Conservation (phyloP, 1,140 invertebrate genomes). For the Calosoma granatense region DNA sequence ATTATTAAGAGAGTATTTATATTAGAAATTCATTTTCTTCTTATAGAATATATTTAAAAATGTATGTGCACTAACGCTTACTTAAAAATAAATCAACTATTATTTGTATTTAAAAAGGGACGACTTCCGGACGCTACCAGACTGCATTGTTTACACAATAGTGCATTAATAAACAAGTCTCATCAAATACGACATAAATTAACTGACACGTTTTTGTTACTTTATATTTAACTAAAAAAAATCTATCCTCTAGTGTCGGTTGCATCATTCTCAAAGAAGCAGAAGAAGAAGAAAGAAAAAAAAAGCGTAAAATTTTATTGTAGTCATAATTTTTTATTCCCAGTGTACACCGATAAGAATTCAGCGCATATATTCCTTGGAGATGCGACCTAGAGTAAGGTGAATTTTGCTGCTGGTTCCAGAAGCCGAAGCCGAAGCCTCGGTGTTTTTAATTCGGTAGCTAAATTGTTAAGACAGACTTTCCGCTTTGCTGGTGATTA, state of each 20-base stretch:
- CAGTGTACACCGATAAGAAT: background rate
- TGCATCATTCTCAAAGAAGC: background rate
- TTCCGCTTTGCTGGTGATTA: constrained; percentile 22
- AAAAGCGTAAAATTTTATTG: constrained; percentile 5
- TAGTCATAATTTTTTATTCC: constrained; percentile 1
- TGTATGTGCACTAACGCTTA: too few relatives aligned
- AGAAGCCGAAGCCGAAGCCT: background rate
- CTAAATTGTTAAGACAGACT: constrained; percentile 23
- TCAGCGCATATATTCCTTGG: background rate
- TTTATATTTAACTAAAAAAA: background rate
- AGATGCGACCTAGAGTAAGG: background rate
- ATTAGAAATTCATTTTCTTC: too few relatives aligned
- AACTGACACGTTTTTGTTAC: background rate
- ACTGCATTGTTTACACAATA: constrained; percentile 4
- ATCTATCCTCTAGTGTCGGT: background rate
- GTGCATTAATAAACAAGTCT: background rate
- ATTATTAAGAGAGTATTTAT: too few relatives aligned
- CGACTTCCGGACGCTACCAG: too few relatives aligned
- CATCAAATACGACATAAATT: background rate
- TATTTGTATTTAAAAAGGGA: too few relatives aligned
- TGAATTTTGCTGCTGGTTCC: background rate
- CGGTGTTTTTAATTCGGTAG: constrained; percentile 23
- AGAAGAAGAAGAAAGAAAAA: too few relatives aligned
- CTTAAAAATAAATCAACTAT: too few relatives aligned
- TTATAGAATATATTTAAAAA: too few relatives aligned